These are phyloP conservation scores for Lamellibrachia columna DNA, from an alignment of 2,888 invertebrate species.

Conservation along the genomic window DNA sequence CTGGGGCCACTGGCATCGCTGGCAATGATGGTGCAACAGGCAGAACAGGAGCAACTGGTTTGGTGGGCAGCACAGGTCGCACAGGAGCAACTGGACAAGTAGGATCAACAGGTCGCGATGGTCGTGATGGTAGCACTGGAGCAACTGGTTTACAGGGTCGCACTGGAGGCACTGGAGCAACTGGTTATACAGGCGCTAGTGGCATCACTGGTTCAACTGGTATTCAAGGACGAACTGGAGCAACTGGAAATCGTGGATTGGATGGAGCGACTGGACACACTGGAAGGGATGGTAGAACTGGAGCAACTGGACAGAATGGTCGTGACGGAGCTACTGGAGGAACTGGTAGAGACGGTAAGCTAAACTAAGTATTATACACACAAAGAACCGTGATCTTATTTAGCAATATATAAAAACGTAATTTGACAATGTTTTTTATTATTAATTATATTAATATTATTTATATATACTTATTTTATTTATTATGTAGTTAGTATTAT, in stretches of 20 bases:
- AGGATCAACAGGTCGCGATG: constrained; percentile 34
- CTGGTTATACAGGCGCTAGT: constrained; percentile 32
- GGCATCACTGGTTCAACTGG: constrained; percentile 33
- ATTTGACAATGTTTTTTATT: no score
- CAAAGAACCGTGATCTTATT: background rate
- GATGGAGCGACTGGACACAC: constrained; percentile 28
- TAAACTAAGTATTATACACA: background rate
- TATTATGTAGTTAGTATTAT: no score
- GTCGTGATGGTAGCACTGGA: constrained; percentile 31
- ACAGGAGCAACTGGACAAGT: constrained; percentile 30
- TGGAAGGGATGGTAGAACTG: constrained; percentile 33
- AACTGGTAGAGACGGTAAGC: background rate
- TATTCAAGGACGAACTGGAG: background rate
- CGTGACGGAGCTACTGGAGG: constrained; percentile 34
- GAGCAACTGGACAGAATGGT: constrained; percentile 32
- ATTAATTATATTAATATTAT: no score
- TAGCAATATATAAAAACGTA: no score
- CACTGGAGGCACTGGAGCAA: constrained; percentile 32
- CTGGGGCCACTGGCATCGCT: constrained; percentile 33
- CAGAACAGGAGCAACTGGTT: constrained; percentile 28
- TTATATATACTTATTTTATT: no score
- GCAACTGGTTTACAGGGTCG: constrained; percentile 31
- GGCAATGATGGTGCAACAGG: constrained; percentile 28
- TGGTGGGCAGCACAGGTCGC: constrained; percentile 31
- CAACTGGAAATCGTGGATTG: constrained; percentile 17